These are phyloP conservation scores for Heterochromis multidens DNA, from an alignment of 2,113 vertebrate species.

Conservation along the genomic window DNA sequence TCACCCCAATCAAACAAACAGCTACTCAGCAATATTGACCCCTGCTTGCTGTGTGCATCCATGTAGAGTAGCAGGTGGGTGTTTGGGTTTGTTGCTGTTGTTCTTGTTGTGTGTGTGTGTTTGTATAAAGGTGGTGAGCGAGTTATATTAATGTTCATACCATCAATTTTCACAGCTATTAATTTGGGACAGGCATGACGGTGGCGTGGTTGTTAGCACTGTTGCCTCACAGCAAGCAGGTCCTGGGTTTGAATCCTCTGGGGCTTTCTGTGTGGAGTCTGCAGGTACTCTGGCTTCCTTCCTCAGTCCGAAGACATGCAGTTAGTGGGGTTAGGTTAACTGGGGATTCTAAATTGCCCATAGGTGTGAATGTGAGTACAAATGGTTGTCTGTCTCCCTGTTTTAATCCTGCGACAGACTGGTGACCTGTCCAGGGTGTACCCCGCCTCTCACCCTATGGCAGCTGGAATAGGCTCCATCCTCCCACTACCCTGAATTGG, in stretches of 20 bases:
- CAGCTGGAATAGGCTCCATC: not conserved
- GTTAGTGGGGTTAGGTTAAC: not conserved
- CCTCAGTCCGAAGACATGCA: not conserved
- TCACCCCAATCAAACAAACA: constrained; percentile 47
- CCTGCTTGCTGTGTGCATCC: constrained; percentile 15
- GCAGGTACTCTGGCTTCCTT: no score
- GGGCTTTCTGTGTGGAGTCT: no score
- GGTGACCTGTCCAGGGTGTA: not conserved
- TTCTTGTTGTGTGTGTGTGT: not conserved
- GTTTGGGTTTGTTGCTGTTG: not conserved
- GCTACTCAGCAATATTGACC: constrained; percentile 65
- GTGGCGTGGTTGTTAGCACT: not conserved
- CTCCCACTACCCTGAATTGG: no score
- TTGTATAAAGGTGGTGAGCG: not conserved
- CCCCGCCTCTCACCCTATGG: not conserved
- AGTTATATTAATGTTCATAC: not conserved
- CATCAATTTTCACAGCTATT: not conserved
- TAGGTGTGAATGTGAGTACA: not conserved
- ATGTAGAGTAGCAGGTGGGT: not conserved
- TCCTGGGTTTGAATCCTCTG: not conserved
- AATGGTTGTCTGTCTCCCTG: not conserved
- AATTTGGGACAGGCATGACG: not conserved
- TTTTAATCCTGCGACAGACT: not conserved
- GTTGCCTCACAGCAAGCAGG: not conserved
- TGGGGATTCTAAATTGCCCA: not conserved